phyloP scores from a whole-genome alignment of 2,113 vertebrate species.

The Antigone vipio region DNA sequence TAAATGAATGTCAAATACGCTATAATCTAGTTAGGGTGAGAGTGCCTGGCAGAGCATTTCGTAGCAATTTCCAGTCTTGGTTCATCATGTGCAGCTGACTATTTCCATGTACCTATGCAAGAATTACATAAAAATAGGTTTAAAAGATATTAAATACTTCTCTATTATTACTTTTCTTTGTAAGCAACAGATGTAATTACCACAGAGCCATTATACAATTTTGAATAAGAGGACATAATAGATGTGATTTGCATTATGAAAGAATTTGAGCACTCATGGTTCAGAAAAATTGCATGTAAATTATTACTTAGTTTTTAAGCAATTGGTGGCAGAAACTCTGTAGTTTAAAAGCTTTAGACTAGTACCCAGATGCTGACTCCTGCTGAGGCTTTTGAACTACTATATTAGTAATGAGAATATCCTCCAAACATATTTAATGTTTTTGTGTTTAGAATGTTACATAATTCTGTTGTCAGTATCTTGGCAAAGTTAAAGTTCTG shows the following conservation, averaged over 20 bases:
- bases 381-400: not conserved
- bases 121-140: constrained; percentile 1
- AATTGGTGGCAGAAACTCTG: not conserved
- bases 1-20: constrained; percentile 20
- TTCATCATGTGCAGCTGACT: not conserved
- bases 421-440: not conserved
- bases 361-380: not conserved
- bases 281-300: not conserved
- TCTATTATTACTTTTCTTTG: not conserved
- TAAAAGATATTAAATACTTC: not conserved
- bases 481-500: not conserved
- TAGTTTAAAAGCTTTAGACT: not conserved
- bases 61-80: not conserved
- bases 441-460: not conserved
- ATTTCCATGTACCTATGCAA: not conserved
- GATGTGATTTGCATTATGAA: not conserved
- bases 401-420: not conserved
- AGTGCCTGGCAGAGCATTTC: not conserved
- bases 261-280: not conserved
- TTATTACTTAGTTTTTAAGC: not conserved
- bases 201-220: not conserved
- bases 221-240: constrained; percentile 1
- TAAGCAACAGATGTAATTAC: not conserved
- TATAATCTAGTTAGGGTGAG: not conserved
- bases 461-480: not conserved